Evolutionary conservation across 2,888 invertebrate genomes (phyloP), one percentile per base, ranked within the genome.

Genomic region (Drosophila mulleri): DNA sequence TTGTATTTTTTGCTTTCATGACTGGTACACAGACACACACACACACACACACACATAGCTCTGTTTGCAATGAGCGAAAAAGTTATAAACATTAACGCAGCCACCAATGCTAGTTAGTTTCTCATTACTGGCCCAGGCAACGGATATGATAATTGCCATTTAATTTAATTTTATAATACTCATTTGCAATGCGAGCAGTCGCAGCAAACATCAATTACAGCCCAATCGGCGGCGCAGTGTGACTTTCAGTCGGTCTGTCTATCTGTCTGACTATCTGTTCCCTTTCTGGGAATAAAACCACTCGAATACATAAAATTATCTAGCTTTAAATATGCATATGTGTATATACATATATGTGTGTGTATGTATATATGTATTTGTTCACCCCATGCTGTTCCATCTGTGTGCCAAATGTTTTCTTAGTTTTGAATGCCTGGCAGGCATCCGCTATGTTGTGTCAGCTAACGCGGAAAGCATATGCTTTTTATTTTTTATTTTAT

Each of bases 81-180:
- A 75, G 66, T 75, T 81, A 72, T 78, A 78, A 81, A 75, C 75
- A 63, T 80, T 77, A 70, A 62, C 56, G 63, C 71, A 64, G 61
- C 58, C 56, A 64, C 44, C 68, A 60, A 56, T 57, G 71, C 72
- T 76, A 62, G 72, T 78, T 82, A 82, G 75, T 78, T 72, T 65
- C 73, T 79, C 76, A 85, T 87, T 84, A 84, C 57, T 20, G 47
- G 58, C 60, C 74, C 48, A 26, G 56, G 50, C 67, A 79, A 72
- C 73, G 83, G 76, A 86, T 81, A 85, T 78, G 76, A 73, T 83
- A 66, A 83, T 83, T 71, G 71, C 61, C 58, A 77, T 72, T 70
- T 78, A 63, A 79, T 83, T 75, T 66, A 45, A 76, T 70, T 67
- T 80, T 71, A 81, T 70, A 69, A 57, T 48, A 60, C 64, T 48